Percentiles rank a stretch among this genome's conserved stretches.
Conservation (phyloP, 2,113 vertebrate species). For the Tamias sibiricus region DNA sequence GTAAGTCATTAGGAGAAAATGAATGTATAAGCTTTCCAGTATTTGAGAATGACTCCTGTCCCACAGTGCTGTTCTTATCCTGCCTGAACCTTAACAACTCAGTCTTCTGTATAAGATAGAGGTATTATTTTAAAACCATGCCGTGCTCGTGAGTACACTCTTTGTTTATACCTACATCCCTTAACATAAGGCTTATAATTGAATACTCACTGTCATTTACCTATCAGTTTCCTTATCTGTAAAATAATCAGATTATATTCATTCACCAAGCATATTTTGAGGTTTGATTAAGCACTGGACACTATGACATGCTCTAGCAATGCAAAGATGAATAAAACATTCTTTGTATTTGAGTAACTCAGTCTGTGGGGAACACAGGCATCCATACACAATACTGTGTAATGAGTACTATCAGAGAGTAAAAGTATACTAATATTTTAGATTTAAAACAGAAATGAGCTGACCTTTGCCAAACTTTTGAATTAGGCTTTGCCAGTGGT, state of each 20-base stretch:
- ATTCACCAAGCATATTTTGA: constrained; percentile 10
- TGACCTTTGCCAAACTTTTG: constrained; percentile 36
- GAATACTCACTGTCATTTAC: constrained; percentile 5
- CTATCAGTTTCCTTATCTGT: constrained; percentile 22
- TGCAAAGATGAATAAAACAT: constrained; percentile 4
- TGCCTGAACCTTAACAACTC: constrained; percentile 24
- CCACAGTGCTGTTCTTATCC: constrained; percentile 22
- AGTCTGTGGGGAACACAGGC: neutral
- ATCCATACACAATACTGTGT: neutral
- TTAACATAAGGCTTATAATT: constrained; percentile 36
- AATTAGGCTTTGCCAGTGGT: constrained; percentile 40
- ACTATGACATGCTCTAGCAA: neutral
- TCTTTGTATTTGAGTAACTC: constrained; percentile 21
- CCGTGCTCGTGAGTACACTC: neutral
- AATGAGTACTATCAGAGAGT: neutral
- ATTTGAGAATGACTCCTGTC: constrained; percentile 16
- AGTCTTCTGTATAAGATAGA: neutral
- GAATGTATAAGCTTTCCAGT: constrained; percentile 5
- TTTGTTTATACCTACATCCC: neutral
- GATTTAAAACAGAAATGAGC: constrained; percentile 53
- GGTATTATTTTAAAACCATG: constrained; percentile 10
- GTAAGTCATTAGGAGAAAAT: constrained; percentile 38
- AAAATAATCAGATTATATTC: constrained; percentile 36
- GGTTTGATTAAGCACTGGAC: neutral
- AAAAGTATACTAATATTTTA: constrained; percentile 7